Conservation (phyloP, 1,140 invertebrate species). For the Temnothorax curvispinosus region DNA sequence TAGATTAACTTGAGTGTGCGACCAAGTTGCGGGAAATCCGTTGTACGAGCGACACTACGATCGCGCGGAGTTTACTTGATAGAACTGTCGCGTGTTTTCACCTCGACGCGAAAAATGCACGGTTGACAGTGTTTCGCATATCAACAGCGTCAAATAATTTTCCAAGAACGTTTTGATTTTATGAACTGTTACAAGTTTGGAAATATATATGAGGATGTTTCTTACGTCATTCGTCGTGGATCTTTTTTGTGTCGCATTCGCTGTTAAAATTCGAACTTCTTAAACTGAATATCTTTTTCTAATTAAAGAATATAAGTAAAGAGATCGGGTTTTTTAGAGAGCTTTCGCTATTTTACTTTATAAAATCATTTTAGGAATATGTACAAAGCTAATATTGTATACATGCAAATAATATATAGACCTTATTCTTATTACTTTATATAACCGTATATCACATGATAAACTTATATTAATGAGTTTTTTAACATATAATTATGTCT, state of each 20-base stretch:
- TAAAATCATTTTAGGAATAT: not conserved
- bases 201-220: too few species aligned
- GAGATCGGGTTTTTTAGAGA: too few species aligned
- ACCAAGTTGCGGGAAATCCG: too few species aligned
- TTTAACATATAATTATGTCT: conserved; percentile 27
- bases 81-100: not conserved
- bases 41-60: not conserved
- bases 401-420: not conserved
- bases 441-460: not conserved
- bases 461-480: not conserved
- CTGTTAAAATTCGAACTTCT: too few species aligned
- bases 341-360: too few species aligned
- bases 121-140: too few species aligned
- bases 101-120: too few species aligned
- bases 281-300: too few species aligned
- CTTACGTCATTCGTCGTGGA: too few species aligned
- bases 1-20: too few species aligned
- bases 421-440: not conserved
- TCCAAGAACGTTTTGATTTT: not conserved
- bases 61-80: not conserved
- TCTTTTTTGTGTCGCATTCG: too few species aligned
- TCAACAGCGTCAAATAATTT: not conserved
- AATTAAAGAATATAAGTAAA: too few species aligned
- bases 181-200: not conserved
- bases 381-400: not conserved